Evolutionary conservation across 1,140 invertebrate species (phyloP), one percentile per base, ranked within the genome.

Genomic region (Patella vulgata): DNA sequence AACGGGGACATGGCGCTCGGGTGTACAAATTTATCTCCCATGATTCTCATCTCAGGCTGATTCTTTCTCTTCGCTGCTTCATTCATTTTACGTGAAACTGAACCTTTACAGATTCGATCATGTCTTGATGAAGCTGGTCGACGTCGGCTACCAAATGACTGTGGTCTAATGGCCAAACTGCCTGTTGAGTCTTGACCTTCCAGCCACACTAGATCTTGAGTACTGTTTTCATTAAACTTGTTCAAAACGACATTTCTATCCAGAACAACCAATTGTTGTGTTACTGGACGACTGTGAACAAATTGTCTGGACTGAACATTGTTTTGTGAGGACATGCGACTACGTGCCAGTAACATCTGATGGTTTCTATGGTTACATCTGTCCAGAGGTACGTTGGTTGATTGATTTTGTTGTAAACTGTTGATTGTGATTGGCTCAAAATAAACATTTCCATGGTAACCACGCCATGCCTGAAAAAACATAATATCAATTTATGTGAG

Each of bases 401-500:
- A 44, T n/a, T 42, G 42, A 42, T 21, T 25, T 36, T 54, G 21
- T 30, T 43, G 5, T 55, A 50, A 14, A 68, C 48, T 64, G 36
- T 31, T 59, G 30, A 82, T 73, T 21, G 66, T 59, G 28, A 82
- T 78, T 31, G 80, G 80, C 51, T 82, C 75, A 70, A 82, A 82
- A 63, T 82, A 82, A 8, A 82, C 73, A 62, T 82, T 82, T n/a
- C 80, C 80, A 68, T 81, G 63, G 68, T 81, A 82, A 47, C 80
- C 80, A 33, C 73, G 60, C 80, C 80, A 82, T 9, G 75, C 80
- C 80, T 82, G 66, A 40, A 77, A 70, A 64, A 12, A 46, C 46
- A 36, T 50, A 51, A 23, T 53, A 50, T 11, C 57, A 39, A 14
- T 43, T 62, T 3, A 31, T 2, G 17, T 14, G 17, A 42, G 23